Conservation (phyloP, 1,140 invertebrate genomes). For the Anastrepha obliqua region DNA sequence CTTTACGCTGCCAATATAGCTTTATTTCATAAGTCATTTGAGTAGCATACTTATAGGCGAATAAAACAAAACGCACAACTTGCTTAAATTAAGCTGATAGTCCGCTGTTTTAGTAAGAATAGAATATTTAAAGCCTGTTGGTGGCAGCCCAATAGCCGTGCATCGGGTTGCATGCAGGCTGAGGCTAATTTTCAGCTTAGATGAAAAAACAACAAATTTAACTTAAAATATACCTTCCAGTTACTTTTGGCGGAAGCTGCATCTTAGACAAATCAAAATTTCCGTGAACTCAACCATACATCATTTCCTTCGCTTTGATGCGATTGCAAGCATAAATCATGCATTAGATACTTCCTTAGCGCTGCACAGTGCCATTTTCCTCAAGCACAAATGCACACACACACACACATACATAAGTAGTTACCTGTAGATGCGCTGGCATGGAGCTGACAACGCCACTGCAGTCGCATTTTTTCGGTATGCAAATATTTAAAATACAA, state of each 20-base stretch:
- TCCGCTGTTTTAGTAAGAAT: too few relatives aligned
- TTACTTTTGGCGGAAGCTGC: not conserved
- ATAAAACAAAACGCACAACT: too few relatives aligned
- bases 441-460: not conserved
- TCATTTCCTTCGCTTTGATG: slow-evolving; percentile 52
- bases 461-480: not conserved
- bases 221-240: not conserved
- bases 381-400: not conserved
- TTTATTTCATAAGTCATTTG: too few relatives aligned
- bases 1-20: too few relatives aligned
- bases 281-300: slow-evolving; percentile 3
- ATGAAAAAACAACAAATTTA: not conserved
- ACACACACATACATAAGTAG: not conserved
- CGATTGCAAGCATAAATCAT: slow-evolving; percentile 30
- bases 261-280: slow-evolving; percentile 16
- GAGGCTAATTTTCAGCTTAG: too few relatives aligned
- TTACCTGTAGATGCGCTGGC: not conserved
- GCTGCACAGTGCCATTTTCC: not conserved
- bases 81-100: too few relatives aligned
- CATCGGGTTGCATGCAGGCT: too few relatives aligned
- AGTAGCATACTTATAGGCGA: too few relatives aligned
- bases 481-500: slow-evolving; percentile 51
- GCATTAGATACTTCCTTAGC: slow-evolving; percentile 1
- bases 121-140: too few relatives aligned
- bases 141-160: too few relatives aligned